Evolutionary conservation across 2,113 vertebrate genomes (phyloP), one percentile per base, ranked within the genome.

Genomic region (Oreochromis tanganicae): DNA sequence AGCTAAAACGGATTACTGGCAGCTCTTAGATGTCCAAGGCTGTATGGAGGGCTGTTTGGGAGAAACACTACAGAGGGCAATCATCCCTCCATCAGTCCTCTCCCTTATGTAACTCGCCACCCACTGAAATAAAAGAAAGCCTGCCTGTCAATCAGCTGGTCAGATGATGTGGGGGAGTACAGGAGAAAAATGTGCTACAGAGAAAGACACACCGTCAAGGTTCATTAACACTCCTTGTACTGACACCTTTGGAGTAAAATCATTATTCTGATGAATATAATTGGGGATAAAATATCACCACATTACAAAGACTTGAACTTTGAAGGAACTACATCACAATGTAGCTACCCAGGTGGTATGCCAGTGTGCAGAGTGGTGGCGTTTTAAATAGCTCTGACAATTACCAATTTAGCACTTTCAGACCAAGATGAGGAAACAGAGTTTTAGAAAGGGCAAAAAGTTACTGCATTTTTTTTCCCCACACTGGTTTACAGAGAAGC

Each of bases 161-260:
- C 78, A 41, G 88, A 91, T 57, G 86, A 85, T 91, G 89, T 63
- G 90, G 87, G 75, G 87, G 93, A 92, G 90, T 71, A 24, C 19
- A 88, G 55, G 43, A 88, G 6, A 78, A 24, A 68, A 86, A 81
- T 82, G 82, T 54, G 68, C 83, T 11, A n/a, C 85, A 73, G 56
- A 85, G 81, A 82, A n/a, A 73, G 55, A 78, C 46, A 54, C 27
- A 63, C 68, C 11, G 3, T 29, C 4, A 19, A 66, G 83, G 54
- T 88, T 87, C 85, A 88, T 90, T 88, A 85, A 73, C 36, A 27
- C 54, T 84, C 54, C 24, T 43, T 21, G 1, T 61, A 48, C 87
- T 50, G 38, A 68, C 79, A 68, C 81, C 75, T 87, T 75, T 43
- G 6, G 29, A 84, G 32, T 52, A 48, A 66, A 75, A 59, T 80